Base-by-base conservation (phyloP, 2,888 invertebrate species). In the Scrobipalpa atriplicella region DNA sequence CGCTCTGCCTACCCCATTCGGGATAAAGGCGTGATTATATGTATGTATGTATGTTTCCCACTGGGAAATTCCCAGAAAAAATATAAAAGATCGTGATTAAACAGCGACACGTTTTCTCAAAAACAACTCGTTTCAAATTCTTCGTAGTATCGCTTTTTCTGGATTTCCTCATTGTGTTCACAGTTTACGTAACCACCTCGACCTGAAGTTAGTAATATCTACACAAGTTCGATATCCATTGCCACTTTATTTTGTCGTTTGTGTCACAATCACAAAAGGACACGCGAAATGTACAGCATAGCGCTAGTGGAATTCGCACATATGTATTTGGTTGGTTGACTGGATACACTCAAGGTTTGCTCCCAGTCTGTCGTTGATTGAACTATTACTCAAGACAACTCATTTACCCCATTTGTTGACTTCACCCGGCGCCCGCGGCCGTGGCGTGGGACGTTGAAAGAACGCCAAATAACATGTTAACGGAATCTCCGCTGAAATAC, bases 381-480 rank as follows among this genome's bases (percentile, higher is more conserved):
- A 58, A 47, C 21, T 43, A 21, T 62, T 47, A 62, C 47, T 62
- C 62, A 29, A 41, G 18, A 29, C 62, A 62, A 18, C 47, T 62
- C 62, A 47, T 19, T 43, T 13, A 43, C 39, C 19, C 29, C 43
- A 29, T 43, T 51, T 62, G 41, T 36, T 58, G 38, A 58, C 58
- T 29, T 38, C 58, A 38, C 7, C 58, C 10, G 58, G 36, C 58
- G 36, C 58, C 58, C 36, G 36, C 58, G 36, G 36, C 58, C 58
- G 58, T 29, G 36, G 16, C 58, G 58, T 29, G 36, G 16, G 36
- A 56, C 56, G 21, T 54, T 56, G 56, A 58, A 38, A 58, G n/a
- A 58, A 58, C 29, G 56, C 54, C 54, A 39, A 36, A 56, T 56
- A 56, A 10, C n/a, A n/a, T 56, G 56, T 36, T 56, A 36, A 29